Percentiles rank a stretch among this genome's conserved stretches.
These are phyloP conservation scores for Hemicordylus capensis DNA, from an alignment of 2,113 vertebrate genomes.

Conservation along the genomic window DNA sequence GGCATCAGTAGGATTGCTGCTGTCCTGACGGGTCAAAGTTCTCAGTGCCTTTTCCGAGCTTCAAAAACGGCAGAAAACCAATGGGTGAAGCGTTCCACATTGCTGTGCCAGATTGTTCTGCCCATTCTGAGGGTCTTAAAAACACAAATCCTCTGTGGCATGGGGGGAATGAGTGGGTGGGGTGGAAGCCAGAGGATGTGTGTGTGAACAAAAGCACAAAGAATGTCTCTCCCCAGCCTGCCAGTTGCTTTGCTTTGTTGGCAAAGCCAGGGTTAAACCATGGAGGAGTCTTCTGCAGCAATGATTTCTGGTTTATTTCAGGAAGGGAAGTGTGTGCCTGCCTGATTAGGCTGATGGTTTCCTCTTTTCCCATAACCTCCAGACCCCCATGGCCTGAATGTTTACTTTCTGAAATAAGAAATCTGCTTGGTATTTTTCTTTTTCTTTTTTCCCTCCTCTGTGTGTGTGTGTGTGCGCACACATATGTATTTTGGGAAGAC, in stretches of 20 bases:
- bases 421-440: slow-evolving; percentile 90
- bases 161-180: not conserved
- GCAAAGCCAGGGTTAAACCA: slow-evolving; percentile 77
- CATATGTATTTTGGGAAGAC: slow-evolving; percentile 80
- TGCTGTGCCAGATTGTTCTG: not conserved
- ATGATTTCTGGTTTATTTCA: slow-evolving; percentile 85
- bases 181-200: fast-evolving
- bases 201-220: not conserved
- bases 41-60: not conserved
- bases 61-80: not conserved
- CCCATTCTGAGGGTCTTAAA: not conserved
- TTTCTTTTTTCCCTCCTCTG: slow-evolving; percentile 36
- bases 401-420: slow-evolving; percentile 99
- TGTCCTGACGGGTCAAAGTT: not conserved
- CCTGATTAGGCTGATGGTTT: slow-evolving; percentile 98
- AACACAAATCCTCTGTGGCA: not conserved
- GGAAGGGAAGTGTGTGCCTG: slow-evolving; percentile 95
- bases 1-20: too few relatives aligned
- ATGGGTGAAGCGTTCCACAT: not conserved
- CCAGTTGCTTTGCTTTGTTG: slow-evolving; percentile 28
- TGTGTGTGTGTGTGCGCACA: not conserved
- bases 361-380: slow-evolving; percentile 99
- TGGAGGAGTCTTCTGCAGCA: slow-evolving; percentile 57
- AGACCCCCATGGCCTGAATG: slow-evolving; percentile 95
- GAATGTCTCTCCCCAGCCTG: not conserved